Evolutionary conservation across 2,113 vertebrate species (phyloP).

Genomic region (Pelodiscus sinensis): DNA sequence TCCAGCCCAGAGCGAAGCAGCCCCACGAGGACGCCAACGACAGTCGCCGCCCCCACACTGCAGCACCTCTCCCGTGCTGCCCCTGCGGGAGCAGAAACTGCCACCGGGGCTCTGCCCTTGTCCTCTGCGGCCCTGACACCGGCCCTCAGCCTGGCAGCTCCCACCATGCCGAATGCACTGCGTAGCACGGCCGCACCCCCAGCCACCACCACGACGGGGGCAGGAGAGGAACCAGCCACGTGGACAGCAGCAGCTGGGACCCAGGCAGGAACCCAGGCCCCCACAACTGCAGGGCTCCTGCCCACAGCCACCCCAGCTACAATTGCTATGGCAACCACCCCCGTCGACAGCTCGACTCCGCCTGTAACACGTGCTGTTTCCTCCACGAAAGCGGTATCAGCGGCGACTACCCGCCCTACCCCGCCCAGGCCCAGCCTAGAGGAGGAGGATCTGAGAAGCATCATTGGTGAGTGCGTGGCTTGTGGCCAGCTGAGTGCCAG

Average conservation of each 20-base stretch:
- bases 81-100: not conserved
- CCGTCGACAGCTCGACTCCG: not conserved
- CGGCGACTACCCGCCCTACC: not conserved
- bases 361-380: not conserved
- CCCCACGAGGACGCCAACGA: constrained; percentile 41
- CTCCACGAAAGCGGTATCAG: not conserved
- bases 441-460: constrained; percentile 78
- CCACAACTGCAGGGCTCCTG: not conserved
- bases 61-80: not conserved
- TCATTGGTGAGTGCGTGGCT: constrained; percentile 78
- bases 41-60: accelerated
- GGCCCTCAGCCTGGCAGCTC: not conserved
- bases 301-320: not conserved
- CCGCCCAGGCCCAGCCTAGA: constrained; percentile 68
- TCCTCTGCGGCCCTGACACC: not conserved
- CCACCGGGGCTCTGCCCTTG: not conserved
- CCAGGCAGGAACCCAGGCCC: not conserved
- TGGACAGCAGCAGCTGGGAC: not conserved
- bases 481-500: too few species aligned
- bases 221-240: accelerated
- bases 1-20: constrained; percentile 37
- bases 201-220: accelerated
- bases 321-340: not conserved
- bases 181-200: not conserved
- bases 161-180: not conserved